Evolutionary conservation across 2,113 vertebrate species (phyloP).

Genomic region (Balaeniceps rex): DNA sequence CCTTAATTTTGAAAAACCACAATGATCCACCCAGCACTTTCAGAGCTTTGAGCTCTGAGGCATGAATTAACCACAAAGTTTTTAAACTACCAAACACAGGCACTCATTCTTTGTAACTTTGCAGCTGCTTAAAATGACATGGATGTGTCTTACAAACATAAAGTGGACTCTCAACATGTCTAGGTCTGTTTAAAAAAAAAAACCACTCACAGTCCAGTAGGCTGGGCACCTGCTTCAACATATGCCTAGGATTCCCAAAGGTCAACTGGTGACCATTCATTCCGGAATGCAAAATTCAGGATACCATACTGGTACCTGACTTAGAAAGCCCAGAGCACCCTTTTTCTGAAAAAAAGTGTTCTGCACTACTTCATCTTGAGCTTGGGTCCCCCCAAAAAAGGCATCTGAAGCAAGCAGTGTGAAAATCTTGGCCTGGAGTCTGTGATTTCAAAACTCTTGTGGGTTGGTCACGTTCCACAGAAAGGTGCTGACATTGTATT

Average conservation of each 20-base stretch:
- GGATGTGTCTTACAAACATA: not conserved
- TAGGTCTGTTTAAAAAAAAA: not conserved
- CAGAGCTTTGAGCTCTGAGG: slow-evolving; percentile 44
- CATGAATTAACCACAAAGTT: slow-evolving; percentile 48
- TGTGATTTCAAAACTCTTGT: slow-evolving; percentile 30
- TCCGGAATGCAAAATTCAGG: not conserved
- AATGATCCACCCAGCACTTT: slow-evolving; percentile 54
- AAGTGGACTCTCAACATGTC: not conserved
- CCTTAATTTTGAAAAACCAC: slow-evolving; percentile 65
- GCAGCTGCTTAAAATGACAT: slow-evolving; percentile 4
- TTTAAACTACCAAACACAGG: slow-evolving; percentile 21
- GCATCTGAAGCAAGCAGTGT: not conserved
- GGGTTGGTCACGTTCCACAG: slow-evolving; percentile 13
- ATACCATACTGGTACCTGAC: not conserved
- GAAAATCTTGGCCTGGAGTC: not conserved
- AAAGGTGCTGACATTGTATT: slow-evolving; percentile 30
- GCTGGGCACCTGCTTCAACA: not conserved
- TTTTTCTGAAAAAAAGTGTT: not conserved
- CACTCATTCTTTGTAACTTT: slow-evolving; percentile 12
- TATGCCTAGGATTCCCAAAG: not conserved
- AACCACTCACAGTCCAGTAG: not conserved
- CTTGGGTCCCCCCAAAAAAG: not conserved
- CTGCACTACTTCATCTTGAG: not conserved
- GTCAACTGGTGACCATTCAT: not conserved
- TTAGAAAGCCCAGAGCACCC: not conserved